A percentile compares a stretch with the other conserved stretches of the same genome.
Conservation (phyloP, 2,797 vertebrate genomes). For the Tenualosa thibaudeaui region DNA sequence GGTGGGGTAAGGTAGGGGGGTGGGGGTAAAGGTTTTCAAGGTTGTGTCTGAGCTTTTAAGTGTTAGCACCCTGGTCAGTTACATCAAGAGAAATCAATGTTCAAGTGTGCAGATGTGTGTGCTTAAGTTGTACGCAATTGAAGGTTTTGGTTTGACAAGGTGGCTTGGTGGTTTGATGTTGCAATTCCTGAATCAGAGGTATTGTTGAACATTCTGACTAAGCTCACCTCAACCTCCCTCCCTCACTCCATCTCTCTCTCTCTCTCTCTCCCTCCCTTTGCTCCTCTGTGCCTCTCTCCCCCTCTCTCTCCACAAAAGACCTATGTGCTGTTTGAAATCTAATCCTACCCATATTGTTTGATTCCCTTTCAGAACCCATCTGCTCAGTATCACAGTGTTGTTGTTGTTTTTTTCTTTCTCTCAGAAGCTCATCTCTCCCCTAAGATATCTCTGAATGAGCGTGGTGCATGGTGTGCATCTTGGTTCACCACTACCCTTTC, state of each 20-base stretch:
- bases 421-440: conserved; percentile 50
- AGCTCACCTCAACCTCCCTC: conserved; percentile 29
- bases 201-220: conserved; percentile 19
- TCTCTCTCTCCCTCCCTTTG: conserved; percentile 6
- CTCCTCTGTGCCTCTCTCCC: neutral
- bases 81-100: conserved; percentile 43
- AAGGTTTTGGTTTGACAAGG: conserved; percentile 33
- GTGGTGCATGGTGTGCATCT: neutral
- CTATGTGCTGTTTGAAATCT: conserved; percentile 58
- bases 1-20: neutral
- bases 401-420: conserved; percentile 19
- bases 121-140: conserved; percentile 3
- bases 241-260: conserved; percentile 37
- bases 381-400: conserved; percentile 59
- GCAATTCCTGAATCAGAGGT: conserved; percentile 22
- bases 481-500: neutral
- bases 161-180: conserved; percentile 21
- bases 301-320: conserved; percentile 51
- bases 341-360: conserved; percentile 58
- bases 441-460: conserved; percentile 43
- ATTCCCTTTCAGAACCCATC: conserved; percentile 59
- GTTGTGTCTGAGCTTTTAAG: conserved; percentile 15
- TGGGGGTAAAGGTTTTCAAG: too few species aligned
- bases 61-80: conserved; percentile 12
- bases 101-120: conserved; percentile 63